Percentiles rank a stretch among this genome's conserved stretches.
Evolutionary conservation across 2,888 invertebrate genomes (phyloP).

Genomic region (Philonicus albiceps): DNA sequence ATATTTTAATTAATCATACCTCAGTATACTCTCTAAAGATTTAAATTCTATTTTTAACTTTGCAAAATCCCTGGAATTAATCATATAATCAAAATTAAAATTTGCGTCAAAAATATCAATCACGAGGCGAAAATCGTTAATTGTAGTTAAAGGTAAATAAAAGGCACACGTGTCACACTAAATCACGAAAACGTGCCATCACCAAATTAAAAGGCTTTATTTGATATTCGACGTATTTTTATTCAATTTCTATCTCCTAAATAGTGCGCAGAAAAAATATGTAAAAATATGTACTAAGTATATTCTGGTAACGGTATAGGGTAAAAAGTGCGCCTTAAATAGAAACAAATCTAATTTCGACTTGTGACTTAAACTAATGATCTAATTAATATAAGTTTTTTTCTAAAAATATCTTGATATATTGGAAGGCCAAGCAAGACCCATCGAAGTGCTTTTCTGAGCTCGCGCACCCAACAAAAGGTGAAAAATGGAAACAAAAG

Average conservation of each 20-base stretch:
- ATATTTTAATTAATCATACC: background rate
- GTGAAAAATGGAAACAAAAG: background rate
- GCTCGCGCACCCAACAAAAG: background rate
- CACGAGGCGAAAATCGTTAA: background rate
- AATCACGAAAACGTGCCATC: background rate
- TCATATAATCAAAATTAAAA: background rate
- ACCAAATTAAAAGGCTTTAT: background rate
- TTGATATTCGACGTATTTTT: background rate
- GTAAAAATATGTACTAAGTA: background rate
- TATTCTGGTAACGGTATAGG: background rate
- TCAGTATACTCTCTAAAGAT: background rate
- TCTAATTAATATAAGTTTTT: background rate
- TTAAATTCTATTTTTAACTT: background rate
- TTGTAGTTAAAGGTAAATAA: background rate
- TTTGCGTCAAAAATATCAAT: background rate
- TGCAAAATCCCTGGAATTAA: background rate
- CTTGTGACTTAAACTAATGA: background rate
- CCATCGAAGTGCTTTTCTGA: background rate
- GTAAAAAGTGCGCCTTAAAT: background rate
- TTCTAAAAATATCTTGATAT: background rate
- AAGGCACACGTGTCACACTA: background rate
- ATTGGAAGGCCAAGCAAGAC: background rate
- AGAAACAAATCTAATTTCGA: background rate
- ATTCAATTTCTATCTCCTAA: background rate
- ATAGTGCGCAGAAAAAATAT: background rate